phyloP scores from a whole-genome alignment of 1,140 invertebrate species.

The Euura lappo region DNA sequence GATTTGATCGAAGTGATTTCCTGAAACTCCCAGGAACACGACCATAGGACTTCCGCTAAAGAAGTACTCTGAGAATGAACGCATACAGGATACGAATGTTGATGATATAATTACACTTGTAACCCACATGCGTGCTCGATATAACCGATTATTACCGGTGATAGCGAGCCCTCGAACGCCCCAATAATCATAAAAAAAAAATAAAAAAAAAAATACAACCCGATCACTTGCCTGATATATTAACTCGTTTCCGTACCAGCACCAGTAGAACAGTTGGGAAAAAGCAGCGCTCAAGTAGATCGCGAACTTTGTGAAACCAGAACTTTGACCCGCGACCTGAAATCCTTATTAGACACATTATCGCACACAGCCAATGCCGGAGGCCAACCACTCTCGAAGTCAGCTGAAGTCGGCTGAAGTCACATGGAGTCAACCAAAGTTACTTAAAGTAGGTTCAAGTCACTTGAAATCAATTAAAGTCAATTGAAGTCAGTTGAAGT shows the following conservation, averaged over 20 bases:
- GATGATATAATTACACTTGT: background rate
- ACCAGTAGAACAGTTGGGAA: slow-evolving; percentile 30
- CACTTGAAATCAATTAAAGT: too few species aligned
- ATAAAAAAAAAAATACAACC: slow-evolving; percentile 8
- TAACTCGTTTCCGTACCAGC: slow-evolving; percentile 36
- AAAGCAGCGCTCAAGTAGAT: slow-evolving; percentile 29
- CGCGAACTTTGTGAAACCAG: slow-evolving; percentile 27
- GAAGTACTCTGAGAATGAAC: background rate
- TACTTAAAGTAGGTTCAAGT: too few species aligned
- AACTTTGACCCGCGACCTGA: slow-evolving; percentile 33
- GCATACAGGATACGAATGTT: background rate
- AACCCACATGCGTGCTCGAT: background rate
- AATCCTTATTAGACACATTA: background rate
- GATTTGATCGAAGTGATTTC: background rate
- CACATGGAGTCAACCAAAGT: too few species aligned
- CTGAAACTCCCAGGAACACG: slow-evolving; percentile 9
- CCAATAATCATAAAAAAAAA: background rate
- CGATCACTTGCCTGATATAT: slow-evolving; percentile 25
- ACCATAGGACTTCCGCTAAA: background rate
- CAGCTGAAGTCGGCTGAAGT: too few species aligned
- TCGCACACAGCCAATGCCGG: too few species aligned
- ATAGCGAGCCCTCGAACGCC: slow-evolving; percentile 23
- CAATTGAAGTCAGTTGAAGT: too few species aligned
- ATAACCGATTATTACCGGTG: slow-evolving; percentile 24
- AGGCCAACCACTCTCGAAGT: too few species aligned